Conservation (phyloP, 2,888 invertebrate genomes). For the Patella pellucida region DNA sequence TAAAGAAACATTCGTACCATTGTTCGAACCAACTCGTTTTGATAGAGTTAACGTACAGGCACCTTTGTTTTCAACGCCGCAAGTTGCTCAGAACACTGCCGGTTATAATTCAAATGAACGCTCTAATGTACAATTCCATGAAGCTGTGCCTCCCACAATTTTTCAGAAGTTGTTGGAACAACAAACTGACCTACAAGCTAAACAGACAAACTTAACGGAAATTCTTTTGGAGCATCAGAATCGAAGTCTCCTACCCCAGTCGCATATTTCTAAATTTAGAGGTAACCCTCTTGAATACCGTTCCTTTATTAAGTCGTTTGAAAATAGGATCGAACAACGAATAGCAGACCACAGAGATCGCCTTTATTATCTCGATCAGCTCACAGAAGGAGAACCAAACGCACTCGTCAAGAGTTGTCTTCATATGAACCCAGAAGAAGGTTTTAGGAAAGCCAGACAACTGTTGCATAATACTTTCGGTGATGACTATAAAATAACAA, state of each 20-base stretch:
- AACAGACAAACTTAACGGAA: not conserved
- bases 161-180: too few species aligned
- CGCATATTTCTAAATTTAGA: slow-evolving; percentile 32
- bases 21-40: too few species aligned
- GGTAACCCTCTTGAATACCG: slow-evolving; percentile 30
- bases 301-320: slow-evolving; percentile 23
- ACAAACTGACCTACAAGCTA: too few species aligned
- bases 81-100: too few species aligned
- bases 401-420: slow-evolving; percentile 6
- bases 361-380: slow-evolving; percentile 19
- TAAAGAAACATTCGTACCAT: too few species aligned
- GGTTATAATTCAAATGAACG: too few species aligned
- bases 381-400: slow-evolving; percentile 18
- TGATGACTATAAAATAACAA: slow-evolving; percentile 12
- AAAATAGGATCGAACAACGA: slow-evolving; percentile 14
- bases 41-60: too few species aligned
- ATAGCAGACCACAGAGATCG: slow-evolving; percentile 12
- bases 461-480: slow-evolving; percentile 12
- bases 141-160: too few species aligned
- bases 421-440: slow-evolving; percentile 8
- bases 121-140: too few species aligned
- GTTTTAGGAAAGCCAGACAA: not conserved
- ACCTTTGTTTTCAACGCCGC: too few species aligned
- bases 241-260: slow-evolving; percentile 14
- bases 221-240: not conserved